phyloP scores from a whole-genome alignment of 2,888 invertebrate species.

The Pristionchus maxplancki region DNA sequence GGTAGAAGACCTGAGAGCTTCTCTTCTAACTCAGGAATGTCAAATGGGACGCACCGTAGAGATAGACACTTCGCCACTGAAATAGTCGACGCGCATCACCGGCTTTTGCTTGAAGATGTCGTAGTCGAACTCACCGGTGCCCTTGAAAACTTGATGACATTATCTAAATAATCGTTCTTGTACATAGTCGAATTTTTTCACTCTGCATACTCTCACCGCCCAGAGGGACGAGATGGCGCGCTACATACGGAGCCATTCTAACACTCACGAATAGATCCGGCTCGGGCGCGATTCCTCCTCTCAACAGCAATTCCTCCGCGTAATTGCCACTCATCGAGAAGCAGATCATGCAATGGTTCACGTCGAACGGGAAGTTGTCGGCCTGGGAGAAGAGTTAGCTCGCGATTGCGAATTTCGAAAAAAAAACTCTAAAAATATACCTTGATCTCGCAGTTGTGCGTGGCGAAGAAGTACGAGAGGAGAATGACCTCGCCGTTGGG shows the following conservation, averaged over 20 bases:
- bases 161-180: background rate
- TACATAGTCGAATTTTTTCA: background rate
- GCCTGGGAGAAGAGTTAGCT: background rate
- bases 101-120: background rate
- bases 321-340: background rate
- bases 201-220: too few relatives aligned
- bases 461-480: background rate
- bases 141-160: background rate
- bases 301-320: background rate
- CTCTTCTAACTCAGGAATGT: background rate
- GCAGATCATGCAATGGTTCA: conserved; percentile 2
- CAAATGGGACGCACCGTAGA: too few relatives aligned
- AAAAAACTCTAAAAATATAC: background rate
- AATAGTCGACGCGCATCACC: background rate
- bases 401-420: background rate
- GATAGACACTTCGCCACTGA: background rate
- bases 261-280: background rate
- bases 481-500: background rate
- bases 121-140: conserved; percentile 5
- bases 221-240: too few relatives aligned
- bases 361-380: background rate
- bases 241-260: too few relatives aligned
- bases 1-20: background rate
- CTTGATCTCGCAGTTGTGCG: conserved; percentile 25
- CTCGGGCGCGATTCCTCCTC: background rate